Conservation (phyloP, 2,888 invertebrate genomes). For the Dicycla oo region DNA sequence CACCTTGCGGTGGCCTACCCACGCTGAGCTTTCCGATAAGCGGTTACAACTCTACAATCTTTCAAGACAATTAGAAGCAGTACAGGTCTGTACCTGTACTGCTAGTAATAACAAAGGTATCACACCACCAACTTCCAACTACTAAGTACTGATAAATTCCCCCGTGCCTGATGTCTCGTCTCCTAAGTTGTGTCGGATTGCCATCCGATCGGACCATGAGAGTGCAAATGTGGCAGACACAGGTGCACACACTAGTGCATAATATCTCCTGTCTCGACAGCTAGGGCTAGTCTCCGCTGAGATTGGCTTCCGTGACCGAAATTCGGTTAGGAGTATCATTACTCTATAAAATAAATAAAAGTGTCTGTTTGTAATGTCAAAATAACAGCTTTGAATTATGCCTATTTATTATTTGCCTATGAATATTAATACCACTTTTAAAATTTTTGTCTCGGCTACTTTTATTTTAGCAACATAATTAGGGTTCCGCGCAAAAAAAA, state of each 20-base stretch:
- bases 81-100: too few species aligned
- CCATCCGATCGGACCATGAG: not conserved
- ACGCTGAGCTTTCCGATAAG: not conserved
- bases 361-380: too few species aligned
- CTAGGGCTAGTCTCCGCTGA: not conserved
- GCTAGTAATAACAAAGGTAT: not conserved
- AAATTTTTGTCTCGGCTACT: too few species aligned
- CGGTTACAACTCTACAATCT: not conserved
- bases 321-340: not conserved
- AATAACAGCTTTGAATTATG: too few species aligned
- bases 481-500: too few species aligned
- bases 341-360: too few species aligned
- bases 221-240: not conserved
- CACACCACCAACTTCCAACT: not conserved
- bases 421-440: too few species aligned
- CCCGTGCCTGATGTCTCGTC: not conserved
- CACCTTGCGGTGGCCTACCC: not conserved
- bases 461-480: too few species aligned
- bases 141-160: not conserved
- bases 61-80: not conserved
- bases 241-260: not conserved
- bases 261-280: not conserved
- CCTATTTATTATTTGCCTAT: too few species aligned
- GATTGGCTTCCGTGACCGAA: not conserved
- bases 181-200: not conserved